These are phyloP conservation scores for Poeciliopsis paucimaculata DNA, from an alignment of 2,797 vertebrate genomes.

Conservation along the genomic window DNA sequence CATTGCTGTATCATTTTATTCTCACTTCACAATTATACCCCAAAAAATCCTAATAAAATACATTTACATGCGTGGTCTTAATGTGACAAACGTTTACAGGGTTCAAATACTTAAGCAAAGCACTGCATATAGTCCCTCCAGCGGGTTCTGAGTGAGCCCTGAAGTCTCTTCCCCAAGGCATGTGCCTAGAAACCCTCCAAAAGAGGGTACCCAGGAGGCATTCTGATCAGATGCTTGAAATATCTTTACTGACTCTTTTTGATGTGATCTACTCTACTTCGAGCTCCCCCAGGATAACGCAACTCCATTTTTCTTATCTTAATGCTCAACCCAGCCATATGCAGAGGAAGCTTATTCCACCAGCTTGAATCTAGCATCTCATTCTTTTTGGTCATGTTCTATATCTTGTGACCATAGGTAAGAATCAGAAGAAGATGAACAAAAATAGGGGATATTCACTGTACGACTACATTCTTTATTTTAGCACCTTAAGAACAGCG, in stretches of 20 bases:
- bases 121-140: not conserved
- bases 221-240: not conserved
- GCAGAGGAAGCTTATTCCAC: not conserved
- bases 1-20: not conserved
- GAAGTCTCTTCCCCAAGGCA: not conserved
- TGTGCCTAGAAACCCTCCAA: not conserved
- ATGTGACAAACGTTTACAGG: not conserved
- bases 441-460: not conserved
- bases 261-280: not conserved
- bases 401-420: not conserved
- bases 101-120: not conserved
- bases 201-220: not conserved
- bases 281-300: not conserved
- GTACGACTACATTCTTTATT: not conserved
- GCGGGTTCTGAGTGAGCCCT: not conserved
- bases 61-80: not conserved
- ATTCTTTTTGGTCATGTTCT: not conserved
- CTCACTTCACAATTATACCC: not conserved
- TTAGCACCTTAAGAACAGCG: not conserved
- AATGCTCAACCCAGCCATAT: not conserved
- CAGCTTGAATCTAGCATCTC: not conserved
- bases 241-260: not conserved
- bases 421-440: not conserved
- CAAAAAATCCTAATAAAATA: not conserved
- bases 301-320: constrained; percentile 3